These are phyloP conservation scores for Barnardius zonarius DNA, from an alignment of 2,113 vertebrate species.

Conservation along the genomic window DNA sequence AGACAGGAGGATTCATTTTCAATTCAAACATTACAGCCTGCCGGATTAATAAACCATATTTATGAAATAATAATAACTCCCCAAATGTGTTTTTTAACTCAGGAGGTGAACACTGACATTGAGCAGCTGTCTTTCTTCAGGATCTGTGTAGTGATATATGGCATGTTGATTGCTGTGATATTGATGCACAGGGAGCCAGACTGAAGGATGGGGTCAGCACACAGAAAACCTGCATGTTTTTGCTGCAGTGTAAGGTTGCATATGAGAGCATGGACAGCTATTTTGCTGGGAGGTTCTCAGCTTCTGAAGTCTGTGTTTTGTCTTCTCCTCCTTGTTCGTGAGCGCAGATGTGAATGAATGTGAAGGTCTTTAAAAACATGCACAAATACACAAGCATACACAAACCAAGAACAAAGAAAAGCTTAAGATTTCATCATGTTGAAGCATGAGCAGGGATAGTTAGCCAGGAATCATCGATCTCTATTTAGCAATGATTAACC, in stretches of 20 bases:
- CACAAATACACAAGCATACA: background rate
- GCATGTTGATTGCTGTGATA: background rate
- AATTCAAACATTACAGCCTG: background rate
- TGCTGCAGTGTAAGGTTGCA: background rate
- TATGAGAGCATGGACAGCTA: background rate
- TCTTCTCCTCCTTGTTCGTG: background rate
- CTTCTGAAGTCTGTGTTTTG: background rate
- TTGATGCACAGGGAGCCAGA: background rate
- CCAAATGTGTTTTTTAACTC: background rate
- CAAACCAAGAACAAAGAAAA: background rate
- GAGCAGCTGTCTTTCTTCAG: constrained; percentile 24
- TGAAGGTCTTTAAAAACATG: background rate
- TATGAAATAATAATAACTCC: constrained; percentile 21
- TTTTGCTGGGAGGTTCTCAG: background rate
- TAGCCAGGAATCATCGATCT: background rate
- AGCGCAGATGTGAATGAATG: background rate
- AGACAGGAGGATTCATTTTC: background rate
- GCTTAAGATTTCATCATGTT: background rate
- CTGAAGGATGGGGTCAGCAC: background rate
- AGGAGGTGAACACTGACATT: background rate
- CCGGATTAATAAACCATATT: constrained; percentile 23
- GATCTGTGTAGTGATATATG: background rate
- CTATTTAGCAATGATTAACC: background rate
- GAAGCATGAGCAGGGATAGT: background rate
- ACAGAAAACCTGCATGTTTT: background rate